Evolutionary conservation across 2,888 invertebrate species (phyloP).

Genomic region (Mythimna lalbum): DNA sequence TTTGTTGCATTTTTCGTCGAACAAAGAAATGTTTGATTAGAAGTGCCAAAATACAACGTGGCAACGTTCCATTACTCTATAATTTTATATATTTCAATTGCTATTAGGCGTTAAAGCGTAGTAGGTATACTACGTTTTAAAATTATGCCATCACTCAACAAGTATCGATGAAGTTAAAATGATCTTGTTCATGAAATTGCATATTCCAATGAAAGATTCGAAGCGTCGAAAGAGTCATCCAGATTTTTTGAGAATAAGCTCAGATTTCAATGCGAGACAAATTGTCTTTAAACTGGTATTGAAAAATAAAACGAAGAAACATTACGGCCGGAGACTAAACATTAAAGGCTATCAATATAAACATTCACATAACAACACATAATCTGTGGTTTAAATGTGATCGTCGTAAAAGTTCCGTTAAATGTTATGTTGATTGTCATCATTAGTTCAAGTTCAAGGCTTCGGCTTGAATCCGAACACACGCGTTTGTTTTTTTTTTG

Average conservation of each 20-base stretch:
- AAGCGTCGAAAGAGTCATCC: too few relatives aligned
- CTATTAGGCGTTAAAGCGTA: too few relatives aligned
- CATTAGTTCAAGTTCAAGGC: constrained; percentile 42
- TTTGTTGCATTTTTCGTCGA: not conserved
- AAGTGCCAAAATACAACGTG: too few relatives aligned
- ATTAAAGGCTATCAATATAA: constrained; percentile 2
- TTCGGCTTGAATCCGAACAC: constrained; percentile 25
- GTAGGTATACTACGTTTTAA: too few relatives aligned
- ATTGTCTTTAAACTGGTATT: constrained; percentile 12
- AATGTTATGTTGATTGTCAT: constrained; percentile 4
- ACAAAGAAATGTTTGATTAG: not conserved
- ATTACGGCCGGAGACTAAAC: not conserved
- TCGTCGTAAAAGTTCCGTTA: constrained; percentile 9
- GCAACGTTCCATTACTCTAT: too few relatives aligned
- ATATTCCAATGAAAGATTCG: too few relatives aligned
- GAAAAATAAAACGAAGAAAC: not conserved
- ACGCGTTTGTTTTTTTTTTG: constrained; percentile 21
- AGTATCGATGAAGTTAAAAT: too few relatives aligned
- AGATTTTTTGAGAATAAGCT: not conserved
- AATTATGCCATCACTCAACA: too few relatives aligned
- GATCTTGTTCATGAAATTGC: too few relatives aligned
- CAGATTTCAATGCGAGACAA: not conserved
- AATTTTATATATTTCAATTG: too few relatives aligned
- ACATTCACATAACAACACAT: constrained; percentile 14
- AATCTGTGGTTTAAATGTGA: constrained; percentile 8